Evolutionary conservation across 1,140 invertebrate species (phyloP).

Genomic region (Bombus confusus): DNA sequence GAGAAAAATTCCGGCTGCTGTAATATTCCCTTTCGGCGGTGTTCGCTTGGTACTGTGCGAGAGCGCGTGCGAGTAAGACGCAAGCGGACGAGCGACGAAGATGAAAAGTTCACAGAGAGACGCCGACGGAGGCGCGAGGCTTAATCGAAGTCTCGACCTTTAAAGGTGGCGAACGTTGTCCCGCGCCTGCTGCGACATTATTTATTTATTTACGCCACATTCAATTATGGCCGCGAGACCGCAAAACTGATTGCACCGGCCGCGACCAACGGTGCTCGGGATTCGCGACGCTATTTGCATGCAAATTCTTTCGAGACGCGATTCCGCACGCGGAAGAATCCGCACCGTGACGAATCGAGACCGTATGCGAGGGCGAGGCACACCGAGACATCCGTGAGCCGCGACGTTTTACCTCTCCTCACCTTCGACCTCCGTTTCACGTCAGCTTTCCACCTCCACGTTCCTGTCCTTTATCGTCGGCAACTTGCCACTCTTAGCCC

Average conservation of each 20-base stretch:
- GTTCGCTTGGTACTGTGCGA: not conserved
- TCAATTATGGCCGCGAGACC: slow-evolving; percentile 78
- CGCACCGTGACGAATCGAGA: slow-evolving; percentile 59
- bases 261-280: slow-evolving; percentile 32
- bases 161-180: slow-evolving; percentile 66
- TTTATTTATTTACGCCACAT: slow-evolving; percentile 81
- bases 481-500: slow-evolving; percentile 49
- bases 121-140: slow-evolving; percentile 65
- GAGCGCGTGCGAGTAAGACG: slow-evolving; percentile 16
- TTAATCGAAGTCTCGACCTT: slow-evolving; percentile 78
- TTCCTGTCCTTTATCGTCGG: slow-evolving; percentile 53
- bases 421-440: slow-evolving; percentile 62
- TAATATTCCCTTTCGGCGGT: slow-evolving; percentile 65
- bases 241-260: slow-evolving; percentile 76
- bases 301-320: slow-evolving; percentile 72
- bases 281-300: slow-evolving; percentile 79
- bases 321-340: slow-evolving; percentile 64
- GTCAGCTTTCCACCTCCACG: slow-evolving; percentile 14
- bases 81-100: slow-evolving; percentile 13
- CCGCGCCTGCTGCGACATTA: slow-evolving; percentile 74
- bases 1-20: slow-evolving; percentile 65
- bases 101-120: slow-evolving; percentile 48
- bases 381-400: not conserved
- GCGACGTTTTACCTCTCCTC: slow-evolving; percentile 32
- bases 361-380: slow-evolving; percentile 41